phyloP scores from a whole-genome alignment of 2,113 vertebrate genomes.

The Melospiza georgiana region DNA sequence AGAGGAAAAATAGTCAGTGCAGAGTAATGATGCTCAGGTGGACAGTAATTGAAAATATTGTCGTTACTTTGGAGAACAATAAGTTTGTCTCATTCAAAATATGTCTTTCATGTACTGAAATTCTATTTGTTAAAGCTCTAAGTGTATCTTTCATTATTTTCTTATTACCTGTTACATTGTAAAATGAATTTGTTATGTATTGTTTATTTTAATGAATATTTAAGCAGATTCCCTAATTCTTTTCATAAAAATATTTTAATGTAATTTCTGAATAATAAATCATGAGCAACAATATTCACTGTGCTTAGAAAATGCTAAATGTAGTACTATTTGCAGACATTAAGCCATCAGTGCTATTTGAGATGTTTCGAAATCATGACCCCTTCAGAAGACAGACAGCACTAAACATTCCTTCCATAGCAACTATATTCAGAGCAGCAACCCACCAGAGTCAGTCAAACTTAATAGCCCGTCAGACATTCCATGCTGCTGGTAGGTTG shows the following conservation, averaged over 20 bases:
- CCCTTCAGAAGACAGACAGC: conserved; percentile 71
- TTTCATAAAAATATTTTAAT: conserved; percentile 61
- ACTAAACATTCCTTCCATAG: conserved; percentile 69
- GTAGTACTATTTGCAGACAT: conserved; percentile 70
- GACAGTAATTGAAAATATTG: conserved; percentile 31
- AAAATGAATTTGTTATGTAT: conserved; percentile 35
- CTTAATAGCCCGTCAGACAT: conserved; percentile 77
- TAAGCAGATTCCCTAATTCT: conserved; percentile 47
- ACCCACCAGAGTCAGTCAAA: conserved; percentile 73
- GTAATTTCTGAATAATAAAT: conserved; percentile 70
- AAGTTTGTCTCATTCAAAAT: conserved; percentile 4
- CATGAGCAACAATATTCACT: conserved; percentile 43
- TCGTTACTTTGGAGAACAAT: conserved; percentile 14
- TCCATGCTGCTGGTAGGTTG: conserved; percentile 64
- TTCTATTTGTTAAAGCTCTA: conserved; percentile 45
- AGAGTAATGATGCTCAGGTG: conserved; percentile 13
- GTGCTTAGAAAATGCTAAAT: conserved; percentile 67
- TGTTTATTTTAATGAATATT: conserved; percentile 70
- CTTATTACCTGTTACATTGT: conserved; percentile 35
- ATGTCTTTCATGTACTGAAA: conserved; percentile 52
- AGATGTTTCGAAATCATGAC: conserved; percentile 75
- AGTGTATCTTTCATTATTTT: conserved; percentile 45
- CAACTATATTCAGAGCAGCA: conserved; percentile 76
- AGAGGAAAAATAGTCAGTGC: not conserved
- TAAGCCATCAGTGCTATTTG: conserved; percentile 69